Evolutionary conservation across 2,888 invertebrate genomes (phyloP).

Genomic region (Mythimna vitellina): DNA sequence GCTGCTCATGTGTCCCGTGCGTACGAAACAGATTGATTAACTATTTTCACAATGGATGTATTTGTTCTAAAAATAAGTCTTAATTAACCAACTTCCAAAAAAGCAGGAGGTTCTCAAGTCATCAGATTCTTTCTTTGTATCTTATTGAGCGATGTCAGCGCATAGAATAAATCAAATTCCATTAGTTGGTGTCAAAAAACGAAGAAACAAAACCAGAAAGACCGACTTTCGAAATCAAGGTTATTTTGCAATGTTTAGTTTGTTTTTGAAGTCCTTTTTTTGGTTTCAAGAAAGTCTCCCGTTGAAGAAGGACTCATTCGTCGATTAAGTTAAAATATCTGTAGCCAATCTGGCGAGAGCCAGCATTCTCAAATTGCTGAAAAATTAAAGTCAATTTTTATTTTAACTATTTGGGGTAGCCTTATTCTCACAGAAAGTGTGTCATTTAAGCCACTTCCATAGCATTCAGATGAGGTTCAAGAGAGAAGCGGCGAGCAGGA

Average conservation of each 20-base stretch:
- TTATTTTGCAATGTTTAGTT: no score
- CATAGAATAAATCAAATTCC: no score
- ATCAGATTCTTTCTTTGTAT: no score
- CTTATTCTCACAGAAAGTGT: conserved; percentile 4
- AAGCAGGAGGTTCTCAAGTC: no score
- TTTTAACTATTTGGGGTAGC: background rate
- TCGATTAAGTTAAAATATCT: background rate
- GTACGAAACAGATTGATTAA: background rate
- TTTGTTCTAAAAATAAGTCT: background rate
- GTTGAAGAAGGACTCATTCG: no score
- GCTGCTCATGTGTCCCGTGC: background rate
- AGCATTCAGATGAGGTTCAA: background rate
- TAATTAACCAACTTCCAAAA: no score
- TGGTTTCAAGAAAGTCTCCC: no score
- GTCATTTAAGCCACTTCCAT: conserved; percentile 5
- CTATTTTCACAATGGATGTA: background rate
- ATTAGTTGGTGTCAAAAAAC: no score
- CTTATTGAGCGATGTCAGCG: no score
- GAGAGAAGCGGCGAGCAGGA: conserved; percentile 14
- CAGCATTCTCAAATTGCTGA: background rate
- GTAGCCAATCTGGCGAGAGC: background rate
- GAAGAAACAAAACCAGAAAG: no score
- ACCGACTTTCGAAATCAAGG: no score
- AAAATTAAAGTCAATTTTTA: background rate
- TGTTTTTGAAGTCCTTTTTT: no score